Evolutionary conservation across 2,797 vertebrate genomes (phyloP).

Genomic region (Cephalopachus bancanus): DNA sequence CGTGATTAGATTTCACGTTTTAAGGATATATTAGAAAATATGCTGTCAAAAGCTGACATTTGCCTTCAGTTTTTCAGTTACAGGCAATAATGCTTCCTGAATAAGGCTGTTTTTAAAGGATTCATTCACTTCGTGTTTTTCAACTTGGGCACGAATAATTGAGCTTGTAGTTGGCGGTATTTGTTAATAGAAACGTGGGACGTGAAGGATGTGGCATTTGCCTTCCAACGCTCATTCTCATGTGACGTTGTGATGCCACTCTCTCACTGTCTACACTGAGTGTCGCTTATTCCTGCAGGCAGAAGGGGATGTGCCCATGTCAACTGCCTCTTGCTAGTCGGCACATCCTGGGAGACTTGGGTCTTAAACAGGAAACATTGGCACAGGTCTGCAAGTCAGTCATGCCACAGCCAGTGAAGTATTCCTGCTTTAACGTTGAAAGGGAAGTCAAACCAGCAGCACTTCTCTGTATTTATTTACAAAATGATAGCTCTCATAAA

Average conservation of each 20-base stretch:
- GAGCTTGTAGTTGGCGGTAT: conserved; percentile 75
- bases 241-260: conserved; percentile 69
- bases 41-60: conserved; percentile 73
- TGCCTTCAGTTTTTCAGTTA: conserved; percentile 73
- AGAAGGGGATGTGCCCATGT: conserved; percentile 67
- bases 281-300: conserved; percentile 76
- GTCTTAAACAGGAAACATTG: conserved; percentile 81
- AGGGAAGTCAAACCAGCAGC: conserved; percentile 65
- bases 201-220: conserved; percentile 68
- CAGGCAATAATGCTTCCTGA: conserved; percentile 69
- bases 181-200: conserved; percentile 74
- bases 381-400: conserved; percentile 75
- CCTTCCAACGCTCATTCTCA: conserved; percentile 67
- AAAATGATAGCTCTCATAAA: background rate
- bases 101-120: conserved; percentile 77
- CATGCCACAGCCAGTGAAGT: conserved; percentile 79
- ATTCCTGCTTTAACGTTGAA: conserved; percentile 77
- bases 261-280: conserved; percentile 74
- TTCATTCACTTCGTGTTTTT: conserved; percentile 77
- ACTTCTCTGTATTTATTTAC: background rate
- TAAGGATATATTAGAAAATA: conserved; percentile 76
- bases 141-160: conserved; percentile 73
- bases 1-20: conserved; percentile 76
- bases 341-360: conserved; percentile 75
- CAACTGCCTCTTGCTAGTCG: conserved; percentile 84